A percentile compares a stretch with the other conserved stretches of the same genome.
Evolutionary conservation across 2,888 invertebrate species (phyloP).

Genomic region (Limnephilus auricula): DNA sequence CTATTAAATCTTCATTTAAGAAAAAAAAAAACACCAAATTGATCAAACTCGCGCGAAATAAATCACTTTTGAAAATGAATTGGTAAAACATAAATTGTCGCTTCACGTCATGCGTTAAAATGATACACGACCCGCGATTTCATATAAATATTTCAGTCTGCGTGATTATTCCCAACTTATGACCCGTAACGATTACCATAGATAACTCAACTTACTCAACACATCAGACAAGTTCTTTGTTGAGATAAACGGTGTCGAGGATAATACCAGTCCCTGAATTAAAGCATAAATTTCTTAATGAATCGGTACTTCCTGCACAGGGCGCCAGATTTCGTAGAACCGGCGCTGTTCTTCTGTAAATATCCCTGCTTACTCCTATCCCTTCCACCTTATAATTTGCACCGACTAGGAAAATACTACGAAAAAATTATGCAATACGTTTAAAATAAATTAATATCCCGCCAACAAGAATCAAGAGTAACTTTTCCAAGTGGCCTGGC

Average conservation of each 20-base stretch:
- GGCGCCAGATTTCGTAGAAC: too few species aligned
- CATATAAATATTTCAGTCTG: neutral
- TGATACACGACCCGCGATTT: neutral
- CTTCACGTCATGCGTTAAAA: neutral
- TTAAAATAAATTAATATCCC: too few species aligned
- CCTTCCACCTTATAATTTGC: too few species aligned
- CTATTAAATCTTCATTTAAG: too few species aligned
- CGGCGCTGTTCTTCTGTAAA: too few species aligned
- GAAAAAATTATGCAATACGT: too few species aligned
- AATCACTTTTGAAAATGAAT: neutral
- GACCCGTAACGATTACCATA: conserved; percentile 8
- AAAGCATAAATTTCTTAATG: neutral
- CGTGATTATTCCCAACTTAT: conserved; percentile 11
- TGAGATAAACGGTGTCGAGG: neutral
- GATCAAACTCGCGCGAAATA: neutral
- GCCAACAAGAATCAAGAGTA: too few species aligned
- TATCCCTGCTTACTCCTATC: too few species aligned
- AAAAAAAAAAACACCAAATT: neutral
- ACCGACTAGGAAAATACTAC: too few species aligned
- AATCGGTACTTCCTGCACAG: too few species aligned
- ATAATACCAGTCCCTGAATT: neutral
- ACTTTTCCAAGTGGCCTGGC: too few species aligned
- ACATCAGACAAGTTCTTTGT: conserved; percentile 57
- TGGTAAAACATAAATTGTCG: neutral
- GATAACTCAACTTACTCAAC: conserved; percentile 12